A percentile compares a stretch with the other conserved stretches of the same genome.
Conservation (phyloP, 2,113 vertebrate genomes). For the Plotosus lineatus region DNA sequence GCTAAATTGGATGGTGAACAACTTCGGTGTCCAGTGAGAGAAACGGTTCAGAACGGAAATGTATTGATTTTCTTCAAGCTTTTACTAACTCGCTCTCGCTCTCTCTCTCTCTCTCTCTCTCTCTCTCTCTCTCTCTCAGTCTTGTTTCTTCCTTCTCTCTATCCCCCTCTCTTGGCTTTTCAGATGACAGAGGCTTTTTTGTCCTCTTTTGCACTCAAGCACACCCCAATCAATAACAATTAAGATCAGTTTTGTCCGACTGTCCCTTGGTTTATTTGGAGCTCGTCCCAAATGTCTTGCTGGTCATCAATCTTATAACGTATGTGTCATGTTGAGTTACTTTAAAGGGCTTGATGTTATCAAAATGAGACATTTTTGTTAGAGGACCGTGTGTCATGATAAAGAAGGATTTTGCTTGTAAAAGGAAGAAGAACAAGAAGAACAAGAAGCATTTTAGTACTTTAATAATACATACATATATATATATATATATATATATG, state of each 20-base stretch:
- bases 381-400: no score
- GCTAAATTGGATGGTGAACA: slow-evolving; percentile 34
- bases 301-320: slow-evolving; percentile 16
- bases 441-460: no score
- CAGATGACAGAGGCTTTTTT: slow-evolving; percentile 23
- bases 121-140: neutral
- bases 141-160: neutral
- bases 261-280: neutral
- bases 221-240: slow-evolving; percentile 34
- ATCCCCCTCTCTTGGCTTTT: slow-evolving; percentile 17
- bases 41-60: slow-evolving; percentile 9
- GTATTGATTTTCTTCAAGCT: slow-evolving; percentile 38
- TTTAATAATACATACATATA: no score
- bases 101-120: slow-evolving; percentile 11
- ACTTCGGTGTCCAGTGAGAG: slow-evolving; percentile 14
- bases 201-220: slow-evolving; percentile 32
- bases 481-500: no score
- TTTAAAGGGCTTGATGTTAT: neutral
- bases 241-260: slow-evolving; percentile 18
- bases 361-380: neutral
- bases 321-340: neutral
- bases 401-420: no score
- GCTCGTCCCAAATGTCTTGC: neutral
- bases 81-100: slow-evolving; percentile 17
- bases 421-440: no score